Conservation (phyloP, 2,113 vertebrate species). For the Nothobranchius kuhntae region DNA sequence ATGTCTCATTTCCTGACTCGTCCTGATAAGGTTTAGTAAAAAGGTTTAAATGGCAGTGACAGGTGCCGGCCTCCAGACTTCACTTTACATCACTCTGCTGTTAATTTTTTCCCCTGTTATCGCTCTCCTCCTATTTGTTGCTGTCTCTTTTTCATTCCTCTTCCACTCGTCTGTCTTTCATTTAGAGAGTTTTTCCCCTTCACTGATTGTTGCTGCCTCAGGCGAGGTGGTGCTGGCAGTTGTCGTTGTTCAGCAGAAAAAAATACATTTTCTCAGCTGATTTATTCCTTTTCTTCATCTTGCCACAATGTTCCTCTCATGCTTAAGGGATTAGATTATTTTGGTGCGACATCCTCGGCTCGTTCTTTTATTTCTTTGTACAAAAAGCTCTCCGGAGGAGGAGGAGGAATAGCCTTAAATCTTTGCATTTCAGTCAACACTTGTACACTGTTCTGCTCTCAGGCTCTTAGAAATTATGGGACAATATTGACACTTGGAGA, state of each 20-base stretch:
- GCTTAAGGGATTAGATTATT: slow-evolving; percentile 63
- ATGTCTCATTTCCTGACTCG: slow-evolving; percentile 52
- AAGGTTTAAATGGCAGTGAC: slow-evolving; percentile 58
- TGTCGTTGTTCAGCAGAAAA: slow-evolving; percentile 40
- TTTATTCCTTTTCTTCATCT: slow-evolving; percentile 46
- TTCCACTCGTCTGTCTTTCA: slow-evolving; percentile 49
- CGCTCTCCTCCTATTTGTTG: slow-evolving; percentile 47
- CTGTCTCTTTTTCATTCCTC: slow-evolving; percentile 42
- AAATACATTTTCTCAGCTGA: slow-evolving; percentile 40
- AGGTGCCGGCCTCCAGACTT: slow-evolving; percentile 57
- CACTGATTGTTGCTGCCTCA: slow-evolving; percentile 34
- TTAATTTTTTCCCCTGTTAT: slow-evolving; percentile 53
- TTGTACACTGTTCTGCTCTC: slow-evolving; percentile 35
- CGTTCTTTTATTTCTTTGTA: slow-evolving; percentile 34
- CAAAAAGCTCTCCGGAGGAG: slow-evolving; percentile 49
- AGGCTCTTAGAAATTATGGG: slow-evolving; percentile 39
- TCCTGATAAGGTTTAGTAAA: slow-evolving; percentile 59
- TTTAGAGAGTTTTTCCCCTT: slow-evolving; percentile 27
- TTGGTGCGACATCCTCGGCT: slow-evolving; percentile 50
- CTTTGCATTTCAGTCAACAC: slow-evolving; percentile 37
- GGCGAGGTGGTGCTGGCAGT: slow-evolving; percentile 39
- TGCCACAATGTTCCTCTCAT: slow-evolving; percentile 41
- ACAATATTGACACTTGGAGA: slow-evolving; percentile 36
- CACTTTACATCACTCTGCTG: slow-evolving; percentile 61
- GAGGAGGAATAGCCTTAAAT: slow-evolving; percentile 50